Base-by-base conservation (phyloP, 2,888 invertebrate genomes). In the Leptinotarsa juncta region DNA sequence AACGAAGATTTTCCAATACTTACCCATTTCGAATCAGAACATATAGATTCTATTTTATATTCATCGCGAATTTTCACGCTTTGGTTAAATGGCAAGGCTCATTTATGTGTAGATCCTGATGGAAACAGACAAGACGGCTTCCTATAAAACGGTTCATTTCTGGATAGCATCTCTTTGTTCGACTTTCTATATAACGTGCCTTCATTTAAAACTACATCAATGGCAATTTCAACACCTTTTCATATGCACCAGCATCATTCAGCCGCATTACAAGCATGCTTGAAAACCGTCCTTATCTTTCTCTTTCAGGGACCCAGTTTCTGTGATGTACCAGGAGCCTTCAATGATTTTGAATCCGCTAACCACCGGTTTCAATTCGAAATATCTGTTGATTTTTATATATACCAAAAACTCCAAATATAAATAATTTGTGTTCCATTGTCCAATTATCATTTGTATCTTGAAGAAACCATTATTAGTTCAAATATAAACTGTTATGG, bases 211-310 rank as follows among this genome's bases (percentile, higher is more conserved):
- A 81, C 83, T 81, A 83, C 83, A 83, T 84, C 84, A 82, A 82
- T 80, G 81, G 83, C 83, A 84, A 84, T 84, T 84, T 84, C 82
- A 81, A 84, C 84, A 84, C 84, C 83, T 84, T 83, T 83, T 83
- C 82, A 83, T 80, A 80, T 78, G 76, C 77, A 67, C 65, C 69
- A 26, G 67, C 73, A 57, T 72, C 66, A 75, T 74, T 70, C 70
- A 72, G 76, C 76, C 74, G 74, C 70, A 74, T 77, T 76, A 74
- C 77, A 71, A 67, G 67, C 71, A 66, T 71, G 72, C 73, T 79
- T 71, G 72, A 75, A 72, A 57, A 71, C 73, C 73, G 23, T 55
- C 62, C 72, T 77, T 77, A 77, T 77, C 79, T 76, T 71, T 74
- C 72, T 65, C 70, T 71, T 71, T 71, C 68, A 74, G 71, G 32